Base-by-base conservation (phyloP, 1,140 invertebrate genomes). In the Pachyrhynchus sulphureomaculatus region DNA sequence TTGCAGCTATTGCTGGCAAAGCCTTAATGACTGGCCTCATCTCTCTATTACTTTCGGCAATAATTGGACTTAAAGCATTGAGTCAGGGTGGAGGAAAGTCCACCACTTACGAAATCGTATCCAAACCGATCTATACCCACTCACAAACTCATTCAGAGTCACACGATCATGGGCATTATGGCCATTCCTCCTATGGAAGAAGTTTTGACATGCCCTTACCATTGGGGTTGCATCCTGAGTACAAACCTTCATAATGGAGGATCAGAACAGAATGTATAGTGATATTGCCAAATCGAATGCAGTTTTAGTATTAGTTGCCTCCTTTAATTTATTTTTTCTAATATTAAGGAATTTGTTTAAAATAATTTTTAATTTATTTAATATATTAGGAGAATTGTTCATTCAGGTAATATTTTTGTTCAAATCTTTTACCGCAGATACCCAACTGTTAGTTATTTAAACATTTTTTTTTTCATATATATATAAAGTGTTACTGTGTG, bases 61-160 rank as follows among this genome's bases (percentile, higher is more conserved):
- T 92, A 26, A 83, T 91, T 18, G 88, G 89, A 0, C 74, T 92
- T 5, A 91, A 91, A 65, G 85, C 87, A 0, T 69, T 90, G 15
- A 81, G 85, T 0, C 70, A 81, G 6, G 84, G 85, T 12, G 83
- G 84, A 12, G 83, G 85, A 15, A 88, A 88, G 65, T 87, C 86
- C 13, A 90, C 89, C 0, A 91, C 89, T 0, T 92, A 92, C 70
- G 90, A 92, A 75, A 90, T 92, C 39, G 86, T 92, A 17, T 86
- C 88, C 47, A 92, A 91, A 66, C 90, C 90, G 0, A 81, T 91
- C 0, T 89, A 91, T 72, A 82, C 83, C 0, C 85, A 86, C 37
- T 81, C 84, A 0, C 88, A 90, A 62, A 83, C 84, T 0, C 88
- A 91, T 58, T 82, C 79, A 6, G 80, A 88, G 71, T 78, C 80